Evolutionary conservation across 2,113 vertebrate species (phyloP).

Genomic region (Lamprologus speciosus): DNA sequence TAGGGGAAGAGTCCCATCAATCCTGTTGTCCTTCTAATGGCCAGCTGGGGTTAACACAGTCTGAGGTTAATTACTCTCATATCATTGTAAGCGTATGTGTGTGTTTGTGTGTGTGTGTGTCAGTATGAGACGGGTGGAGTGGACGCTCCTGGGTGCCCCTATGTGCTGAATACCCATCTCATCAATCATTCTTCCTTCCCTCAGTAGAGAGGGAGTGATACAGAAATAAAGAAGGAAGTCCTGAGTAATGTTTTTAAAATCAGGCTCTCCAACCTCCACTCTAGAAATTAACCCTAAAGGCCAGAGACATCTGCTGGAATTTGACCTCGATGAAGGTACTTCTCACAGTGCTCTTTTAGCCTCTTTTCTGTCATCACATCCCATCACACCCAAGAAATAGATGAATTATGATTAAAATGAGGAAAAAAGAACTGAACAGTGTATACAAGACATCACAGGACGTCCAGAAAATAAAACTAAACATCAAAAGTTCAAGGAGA

Average conservation of each 20-base stretch:
- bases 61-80: constrained; percentile 80
- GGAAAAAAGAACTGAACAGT: neutral
- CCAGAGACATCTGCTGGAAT: constrained; percentile 27
- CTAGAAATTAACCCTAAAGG: constrained; percentile 52
- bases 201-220: constrained; percentile 27
- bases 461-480: neutral
- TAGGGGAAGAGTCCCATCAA: constrained; percentile 66
- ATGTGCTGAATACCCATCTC: constrained; percentile 58
- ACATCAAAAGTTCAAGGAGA: neutral
- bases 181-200: constrained; percentile 67
- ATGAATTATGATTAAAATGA: neutral
- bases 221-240: constrained; percentile 30
- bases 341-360: neutral
- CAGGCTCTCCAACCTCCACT: constrained; percentile 34
- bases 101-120: neutral
- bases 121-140: constrained; percentile 23
- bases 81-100: constrained; percentile 13
- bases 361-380: neutral
- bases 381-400: neutral
- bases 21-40: constrained; percentile 75
- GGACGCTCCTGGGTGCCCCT: constrained; percentile 63
- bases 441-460: neutral
- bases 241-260: constrained; percentile 52
- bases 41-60: constrained; percentile 68
- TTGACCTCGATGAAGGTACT: constrained; percentile 26